Percentiles rank a stretch among this genome's conserved stretches.
These are phyloP conservation scores for Montipora efflorescens DNA, from an alignment of 64 coral and sea anemone genomes.

Conservation along the genomic window DNA sequence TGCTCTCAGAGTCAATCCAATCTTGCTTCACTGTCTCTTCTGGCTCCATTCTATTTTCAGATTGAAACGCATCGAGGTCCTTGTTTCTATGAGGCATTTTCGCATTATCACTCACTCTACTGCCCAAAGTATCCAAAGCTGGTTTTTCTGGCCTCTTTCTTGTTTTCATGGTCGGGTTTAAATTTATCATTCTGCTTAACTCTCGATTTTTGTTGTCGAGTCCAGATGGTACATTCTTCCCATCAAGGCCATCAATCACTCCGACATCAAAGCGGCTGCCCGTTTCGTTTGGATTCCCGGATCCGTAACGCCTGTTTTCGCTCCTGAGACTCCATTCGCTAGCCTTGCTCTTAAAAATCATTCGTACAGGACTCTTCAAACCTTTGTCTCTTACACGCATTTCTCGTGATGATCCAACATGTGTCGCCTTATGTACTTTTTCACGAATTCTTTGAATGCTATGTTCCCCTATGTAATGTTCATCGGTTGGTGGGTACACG, in stretches of 20 bases:
- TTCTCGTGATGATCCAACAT: background rate
- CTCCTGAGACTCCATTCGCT: background rate
- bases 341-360: background rate
- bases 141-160: background rate
- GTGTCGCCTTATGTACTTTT: background rate
- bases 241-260: background rate
- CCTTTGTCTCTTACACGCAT: background rate
- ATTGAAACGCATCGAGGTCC: background rate
- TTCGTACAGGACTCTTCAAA: background rate
- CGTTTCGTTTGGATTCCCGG: background rate
- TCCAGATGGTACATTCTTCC: background rate
- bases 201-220: background rate
- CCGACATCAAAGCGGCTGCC: background rate
- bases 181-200: background rate
- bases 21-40: background rate
- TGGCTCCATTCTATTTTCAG: background rate
- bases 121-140: background rate
- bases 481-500: constrained; percentile 32
- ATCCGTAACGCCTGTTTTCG: background rate
- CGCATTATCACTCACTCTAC: background rate
- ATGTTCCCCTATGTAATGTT: constrained; percentile 29
- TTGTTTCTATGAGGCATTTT: background rate
- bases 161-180: background rate
- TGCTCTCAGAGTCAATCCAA: background rate
- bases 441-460: constrained; percentile 3